These are phyloP conservation scores for Otis tarda DNA, from an alignment of 2,113 vertebrate species.

Conservation along the genomic window DNA sequence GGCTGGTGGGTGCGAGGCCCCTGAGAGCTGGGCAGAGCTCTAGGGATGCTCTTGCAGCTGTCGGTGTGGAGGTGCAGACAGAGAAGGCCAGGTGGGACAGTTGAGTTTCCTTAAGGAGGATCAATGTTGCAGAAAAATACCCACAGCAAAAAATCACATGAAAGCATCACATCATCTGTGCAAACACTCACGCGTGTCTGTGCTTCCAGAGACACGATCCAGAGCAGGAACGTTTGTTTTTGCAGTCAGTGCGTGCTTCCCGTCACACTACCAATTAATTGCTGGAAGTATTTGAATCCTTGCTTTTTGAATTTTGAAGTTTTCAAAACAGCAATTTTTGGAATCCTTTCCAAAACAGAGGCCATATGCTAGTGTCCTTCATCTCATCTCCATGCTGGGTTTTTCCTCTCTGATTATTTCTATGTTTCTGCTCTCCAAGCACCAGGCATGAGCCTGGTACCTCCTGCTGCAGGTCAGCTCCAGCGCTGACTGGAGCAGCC, in stretches of 20 bases:
- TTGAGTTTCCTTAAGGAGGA: neutral
- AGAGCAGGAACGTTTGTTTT: accelerated
- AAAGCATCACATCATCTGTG: neutral
- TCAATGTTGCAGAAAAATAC: neutral
- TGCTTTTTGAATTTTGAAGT: neutral
- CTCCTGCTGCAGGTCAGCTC: constrained; percentile 6
- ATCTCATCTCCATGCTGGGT: neutral
- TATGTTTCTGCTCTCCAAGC: neutral
- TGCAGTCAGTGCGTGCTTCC: constrained; percentile 1
- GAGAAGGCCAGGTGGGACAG: neutral
- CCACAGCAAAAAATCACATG: neutral
- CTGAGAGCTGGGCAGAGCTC: neutral
- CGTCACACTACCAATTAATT: constrained; percentile 10
- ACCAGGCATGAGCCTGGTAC: neutral
- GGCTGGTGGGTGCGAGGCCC: neutral
- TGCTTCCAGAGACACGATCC: neutral
- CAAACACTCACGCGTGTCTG: accelerated
- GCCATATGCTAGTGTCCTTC: neutral
- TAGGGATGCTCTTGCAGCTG: neutral
- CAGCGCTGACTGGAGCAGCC: constrained; percentile 1
- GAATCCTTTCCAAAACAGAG: neutral
- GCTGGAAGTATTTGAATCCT: neutral
- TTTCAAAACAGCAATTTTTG: no score
- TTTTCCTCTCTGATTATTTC: neutral
- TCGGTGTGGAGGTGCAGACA: neutral